Evolutionary conservation across 2,888 invertebrate species (phyloP), one percentile per base, ranked within the genome.

Genomic region (Prosopocoilus inquinatus): DNA sequence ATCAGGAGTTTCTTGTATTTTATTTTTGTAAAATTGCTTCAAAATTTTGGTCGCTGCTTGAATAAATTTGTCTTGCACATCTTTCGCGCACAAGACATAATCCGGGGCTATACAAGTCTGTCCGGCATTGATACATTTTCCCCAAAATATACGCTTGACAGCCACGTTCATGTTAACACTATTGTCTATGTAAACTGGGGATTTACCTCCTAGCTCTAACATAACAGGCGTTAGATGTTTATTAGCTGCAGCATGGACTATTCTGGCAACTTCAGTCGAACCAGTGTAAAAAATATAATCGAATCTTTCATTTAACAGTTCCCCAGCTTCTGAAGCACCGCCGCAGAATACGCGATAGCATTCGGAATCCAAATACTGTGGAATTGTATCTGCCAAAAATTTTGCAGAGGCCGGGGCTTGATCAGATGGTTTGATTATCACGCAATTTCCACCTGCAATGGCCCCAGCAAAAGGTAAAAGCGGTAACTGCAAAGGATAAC

Each of bases 21-120:
- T 86, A 0, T 86, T 83, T 0, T 94, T 93, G 70, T 92, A 97
- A 86, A 92, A 97, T 68, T 91, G 88, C 47, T 82, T 81, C 1
- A 94, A 65, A 12, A 91, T 78, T 61, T 83, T 82, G 70, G 83
- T 86, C 0, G 72, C 68, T 13, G 64, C 64, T 9, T 61, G 49
- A 1, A 77, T 36, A 57, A 77, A 76, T 64, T 84, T 82, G 9
- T 84, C 83, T 77, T 94, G 88, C 0, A 91, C 81, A 70, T 88
- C 85, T 67, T 86, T 85, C 9, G 88, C 84, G 77, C 94, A 94
- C 2, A 98, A 79, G 12, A 98, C 70, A 73, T 96, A 98, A 79
- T 98, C 97, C 0, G 97, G 96, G 0, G 96, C 94, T 60, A 99
- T 90, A 77, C 98, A 98, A 0, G 96, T 96, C 80, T 98, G 97